A percentile compares a stretch with the other conserved stretches of the same genome.
Evolutionary conservation across 2,113 vertebrate species (phyloP).

Genomic region (Onychostoma macrolepis): DNA sequence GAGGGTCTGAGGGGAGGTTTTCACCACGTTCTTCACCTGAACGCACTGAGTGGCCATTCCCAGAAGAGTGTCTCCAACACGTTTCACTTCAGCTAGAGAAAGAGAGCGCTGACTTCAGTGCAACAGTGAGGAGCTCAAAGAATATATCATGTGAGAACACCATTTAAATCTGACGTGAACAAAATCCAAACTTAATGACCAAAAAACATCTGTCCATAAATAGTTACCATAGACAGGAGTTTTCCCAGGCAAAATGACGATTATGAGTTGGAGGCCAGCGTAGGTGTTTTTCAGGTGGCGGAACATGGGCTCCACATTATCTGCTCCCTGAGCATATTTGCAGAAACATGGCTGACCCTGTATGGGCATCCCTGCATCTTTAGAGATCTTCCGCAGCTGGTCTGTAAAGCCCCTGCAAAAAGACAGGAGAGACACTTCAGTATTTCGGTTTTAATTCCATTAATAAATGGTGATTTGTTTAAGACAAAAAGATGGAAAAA

Average conservation of each 20-base stretch:
- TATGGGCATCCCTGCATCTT: conserved; percentile 95
- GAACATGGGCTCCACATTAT: conserved; percentile 98
- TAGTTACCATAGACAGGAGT: conserved; percentile 91
- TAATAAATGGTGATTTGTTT: not conserved
- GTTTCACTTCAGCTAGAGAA: conserved; percentile 90
- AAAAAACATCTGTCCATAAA: not conserved
- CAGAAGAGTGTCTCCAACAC: conserved; percentile 92
- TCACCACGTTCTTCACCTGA: conserved; percentile 98
- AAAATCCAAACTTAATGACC: not conserved
- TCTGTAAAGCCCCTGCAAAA: conserved; percentile 89
- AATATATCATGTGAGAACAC: no score
- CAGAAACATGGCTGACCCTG: conserved; percentile 97
- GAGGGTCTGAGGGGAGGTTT: conserved; percentile 97
- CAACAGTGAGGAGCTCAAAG: not conserved
- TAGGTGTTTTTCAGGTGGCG: conserved; percentile 96
- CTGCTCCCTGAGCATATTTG: conserved; percentile 94
- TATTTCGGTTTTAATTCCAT: not conserved
- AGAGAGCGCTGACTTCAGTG: not conserved
- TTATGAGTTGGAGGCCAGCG: conserved; percentile 95
- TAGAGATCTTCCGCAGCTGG: conserved; percentile 95
- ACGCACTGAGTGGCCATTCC: conserved; percentile 98
- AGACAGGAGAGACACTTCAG: not conserved
- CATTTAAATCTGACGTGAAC: not conserved
- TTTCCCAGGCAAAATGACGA: conserved; percentile 94
- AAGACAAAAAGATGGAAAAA: not conserved